These are phyloP conservation scores for Adoxophyes honmai DNA, from an alignment of 1,140 invertebrate genomes.

Conservation along the genomic window DNA sequence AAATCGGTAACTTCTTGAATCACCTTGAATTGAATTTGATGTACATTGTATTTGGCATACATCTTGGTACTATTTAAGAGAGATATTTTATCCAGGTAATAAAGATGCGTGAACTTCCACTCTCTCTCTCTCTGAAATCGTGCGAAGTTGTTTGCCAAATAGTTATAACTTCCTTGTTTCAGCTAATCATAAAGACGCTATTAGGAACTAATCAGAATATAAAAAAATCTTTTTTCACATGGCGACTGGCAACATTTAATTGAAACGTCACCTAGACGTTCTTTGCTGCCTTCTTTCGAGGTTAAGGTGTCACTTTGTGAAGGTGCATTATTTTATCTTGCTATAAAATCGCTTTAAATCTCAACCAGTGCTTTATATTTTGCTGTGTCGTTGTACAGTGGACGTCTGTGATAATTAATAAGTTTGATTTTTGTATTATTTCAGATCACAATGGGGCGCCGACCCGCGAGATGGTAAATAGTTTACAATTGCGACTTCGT, in stretches of 20 bases:
- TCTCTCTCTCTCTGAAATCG: no score
- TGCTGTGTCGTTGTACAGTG: slow-evolving; percentile 20
- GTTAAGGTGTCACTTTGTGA: slow-evolving; percentile 66
- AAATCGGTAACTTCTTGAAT: no score
- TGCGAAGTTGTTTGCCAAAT: no score
- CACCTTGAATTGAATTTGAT: no score
- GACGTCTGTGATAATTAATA: slow-evolving; percentile 31
- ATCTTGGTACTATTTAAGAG: no score
- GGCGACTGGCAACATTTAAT: slow-evolving; percentile 6
- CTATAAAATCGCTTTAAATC: slow-evolving; percentile 46
- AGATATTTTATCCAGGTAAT: no score
- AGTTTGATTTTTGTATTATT: slow-evolving; percentile 52
- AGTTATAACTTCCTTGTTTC: neutral
- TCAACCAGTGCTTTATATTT: slow-evolving; percentile 29
- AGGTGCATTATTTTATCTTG: slow-evolving; percentile 50
- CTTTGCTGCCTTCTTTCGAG: slow-evolving; percentile 40
- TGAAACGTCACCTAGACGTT: slow-evolving; percentile 21
- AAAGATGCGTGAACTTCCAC: no score
- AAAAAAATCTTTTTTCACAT: neutral
- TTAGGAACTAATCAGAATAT: no score
- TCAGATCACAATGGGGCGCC: slow-evolving; percentile 82
- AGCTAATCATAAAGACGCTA: neutral
- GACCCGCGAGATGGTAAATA: slow-evolving; percentile 85
- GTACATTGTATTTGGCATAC: no score
- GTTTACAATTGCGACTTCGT: slow-evolving; percentile 24